Conservation (phyloP, 2,797 vertebrate species). For the Hapalemur alaotrensis region DNA sequence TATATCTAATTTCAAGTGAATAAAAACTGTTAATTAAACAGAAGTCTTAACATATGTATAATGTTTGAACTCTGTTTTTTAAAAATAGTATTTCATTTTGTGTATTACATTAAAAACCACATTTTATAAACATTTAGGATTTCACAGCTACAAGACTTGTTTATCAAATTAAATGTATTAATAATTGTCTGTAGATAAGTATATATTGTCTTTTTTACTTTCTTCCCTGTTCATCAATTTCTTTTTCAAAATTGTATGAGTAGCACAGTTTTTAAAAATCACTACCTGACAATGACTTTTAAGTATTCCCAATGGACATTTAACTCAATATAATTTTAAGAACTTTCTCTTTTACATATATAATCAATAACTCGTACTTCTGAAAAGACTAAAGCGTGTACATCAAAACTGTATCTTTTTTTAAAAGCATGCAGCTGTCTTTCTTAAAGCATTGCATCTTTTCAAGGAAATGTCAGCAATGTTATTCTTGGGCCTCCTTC, state of each 20-base stretch:
- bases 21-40: conserved; percentile 30
- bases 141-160: conserved; percentile 64
- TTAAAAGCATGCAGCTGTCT: conserved; percentile 78
- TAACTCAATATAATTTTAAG: conserved; percentile 67
- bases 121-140: conserved; percentile 52
- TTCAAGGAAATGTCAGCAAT: conserved; percentile 82
- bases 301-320: conserved; percentile 67
- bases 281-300: conserved; percentile 67
- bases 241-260: background rate
- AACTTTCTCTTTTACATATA: conserved; percentile 71
- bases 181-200: conserved; percentile 68
- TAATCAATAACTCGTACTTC: conserved; percentile 79
- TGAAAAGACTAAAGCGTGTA: conserved; percentile 74
- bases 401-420: conserved; percentile 77
- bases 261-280: conserved; percentile 52
- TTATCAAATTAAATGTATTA: conserved; percentile 71
- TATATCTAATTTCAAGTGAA: background rate
- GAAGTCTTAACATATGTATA: background rate
- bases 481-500: conserved; percentile 82
- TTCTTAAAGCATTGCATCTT: conserved; percentile 77
- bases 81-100: conserved; percentile 7
- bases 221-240: background rate
- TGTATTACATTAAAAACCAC: background rate
- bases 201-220: conserved; percentile 1
- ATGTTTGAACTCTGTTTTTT: background rate